Base-by-base conservation (phyloP, 1,140 invertebrate genomes). In the Lepidurus packardi region DNA sequence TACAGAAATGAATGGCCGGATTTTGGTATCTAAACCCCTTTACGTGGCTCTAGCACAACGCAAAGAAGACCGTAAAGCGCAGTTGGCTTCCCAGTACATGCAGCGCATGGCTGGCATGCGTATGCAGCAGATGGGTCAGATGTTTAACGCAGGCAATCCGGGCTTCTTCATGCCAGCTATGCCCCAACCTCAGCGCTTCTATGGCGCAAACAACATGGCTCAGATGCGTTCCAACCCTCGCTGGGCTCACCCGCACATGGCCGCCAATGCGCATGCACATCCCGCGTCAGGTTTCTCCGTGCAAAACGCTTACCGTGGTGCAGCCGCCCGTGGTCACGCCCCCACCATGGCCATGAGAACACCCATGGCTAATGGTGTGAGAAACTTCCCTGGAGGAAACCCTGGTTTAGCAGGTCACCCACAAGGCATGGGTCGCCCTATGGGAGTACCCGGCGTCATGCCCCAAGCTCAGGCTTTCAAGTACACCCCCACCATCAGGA, bases 21-120 rank as follows among this genome's bases (percentile, higher is more conserved):
- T 99, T 82, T 90, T 99, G 34, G 96, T 94, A 74, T 91, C 93
- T 1, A 99, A 99, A 86, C 98, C 98, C 5, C 86, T 99, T 25
- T 99, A 99, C 86, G 98, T 99, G 77, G 97, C 98, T 34, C 86
- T 99, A 79, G 98, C 98, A 79, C 98, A 99, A 85, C 91, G 97
- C 43, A 99, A 99, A 86, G 98, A 99, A 87, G 98, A 99, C 82
- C 92, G 98, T 77, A 98, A 98, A 84, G 96, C 96, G 73, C 97
- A 99, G 86, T 88, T 99, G 74, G 94, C 96, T 75, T 97, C 96
- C 0, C 97, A 98, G 84, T 98, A 99, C 85, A 96, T 98, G 91
- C 96, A 99, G 83, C 91, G 97, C 79, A 92, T 98, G 89, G 92
- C 95, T 42, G 96, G 95, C 82, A 94, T 98, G 90, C 90, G 96